Percentiles rank a stretch among this genome's conserved stretches.
Conservation (phyloP, 2,113 vertebrate species). For the Ovis canadensis region DNA sequence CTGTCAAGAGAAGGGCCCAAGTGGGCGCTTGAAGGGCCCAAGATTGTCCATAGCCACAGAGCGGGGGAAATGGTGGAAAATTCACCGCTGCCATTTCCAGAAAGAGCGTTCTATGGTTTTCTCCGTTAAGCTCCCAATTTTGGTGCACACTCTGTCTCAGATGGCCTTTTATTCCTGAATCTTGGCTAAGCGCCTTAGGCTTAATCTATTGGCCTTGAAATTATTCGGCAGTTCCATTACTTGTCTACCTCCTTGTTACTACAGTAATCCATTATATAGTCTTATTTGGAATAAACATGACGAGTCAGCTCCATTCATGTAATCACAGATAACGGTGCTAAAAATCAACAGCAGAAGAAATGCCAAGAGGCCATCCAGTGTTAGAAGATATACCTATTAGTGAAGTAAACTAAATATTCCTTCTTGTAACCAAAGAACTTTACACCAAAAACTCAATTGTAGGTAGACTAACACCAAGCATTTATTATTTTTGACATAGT, state of each 20-base stretch:
- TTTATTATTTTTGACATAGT: background rate
- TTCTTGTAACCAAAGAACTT: background rate
- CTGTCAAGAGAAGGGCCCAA: background rate
- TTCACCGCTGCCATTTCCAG: background rate
- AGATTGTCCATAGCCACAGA: background rate
- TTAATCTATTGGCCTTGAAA: background rate
- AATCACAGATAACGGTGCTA: background rate
- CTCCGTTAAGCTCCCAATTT: background rate
- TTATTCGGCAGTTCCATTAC: background rate
- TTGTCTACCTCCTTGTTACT: background rate
- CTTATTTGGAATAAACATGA: background rate
- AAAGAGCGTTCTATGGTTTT: background rate
- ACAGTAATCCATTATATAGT: background rate
- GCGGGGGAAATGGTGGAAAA: background rate
- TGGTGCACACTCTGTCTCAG: background rate
- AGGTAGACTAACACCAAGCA: background rate
- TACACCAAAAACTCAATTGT: background rate
- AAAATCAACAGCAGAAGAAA: background rate
- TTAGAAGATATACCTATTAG: background rate
- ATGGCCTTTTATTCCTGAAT: background rate
- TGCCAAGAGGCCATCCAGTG: background rate
- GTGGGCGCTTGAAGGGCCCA: fast-evolving
- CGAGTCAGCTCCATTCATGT: background rate
- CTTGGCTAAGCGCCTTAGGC: background rate
- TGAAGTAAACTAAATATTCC: background rate